Evolutionary conservation across 2,888 invertebrate genomes (phyloP).

Genomic region (Coenonympha glycerion): DNA sequence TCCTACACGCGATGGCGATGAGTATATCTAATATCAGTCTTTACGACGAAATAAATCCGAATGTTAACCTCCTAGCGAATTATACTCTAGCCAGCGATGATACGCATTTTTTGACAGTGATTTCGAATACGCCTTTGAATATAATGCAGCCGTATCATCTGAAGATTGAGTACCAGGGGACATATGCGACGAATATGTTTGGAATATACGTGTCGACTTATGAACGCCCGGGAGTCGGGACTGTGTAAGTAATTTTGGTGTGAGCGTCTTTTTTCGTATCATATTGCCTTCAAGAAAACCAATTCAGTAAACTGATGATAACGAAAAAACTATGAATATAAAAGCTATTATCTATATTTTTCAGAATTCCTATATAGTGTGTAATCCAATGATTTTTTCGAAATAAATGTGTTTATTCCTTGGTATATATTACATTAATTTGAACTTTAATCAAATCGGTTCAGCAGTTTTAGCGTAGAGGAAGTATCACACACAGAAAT

Average conservation of each 20-base stretch:
- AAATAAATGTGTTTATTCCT: too few species aligned
- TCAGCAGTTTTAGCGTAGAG: too few species aligned
- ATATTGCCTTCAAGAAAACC: too few species aligned
- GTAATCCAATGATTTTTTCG: too few species aligned
- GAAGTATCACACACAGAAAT: too few species aligned
- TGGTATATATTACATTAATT: too few species aligned
- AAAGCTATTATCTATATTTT: too few species aligned
- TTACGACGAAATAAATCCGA: conserved; percentile 28
- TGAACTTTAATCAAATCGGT: too few species aligned
- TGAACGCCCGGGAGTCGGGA: conserved; percentile 32
- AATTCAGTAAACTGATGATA: too few species aligned
- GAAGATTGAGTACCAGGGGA: conserved; percentile 74
- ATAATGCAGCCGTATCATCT: conserved; percentile 60
- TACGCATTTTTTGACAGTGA: conserved; percentile 70
- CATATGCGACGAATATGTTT: conserved; percentile 75
- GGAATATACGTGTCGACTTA: conserved; percentile 80
- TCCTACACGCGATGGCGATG: conserved; percentile 69
- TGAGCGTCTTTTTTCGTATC: too few species aligned
- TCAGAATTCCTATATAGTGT: too few species aligned
- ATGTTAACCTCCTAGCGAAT: conserved; percentile 33
- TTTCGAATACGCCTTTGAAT: conserved; percentile 44
- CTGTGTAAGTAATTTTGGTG: conserved; percentile 58
- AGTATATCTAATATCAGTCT: conserved; percentile 42
- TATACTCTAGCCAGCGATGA: conserved; percentile 41
- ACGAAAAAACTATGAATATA: too few species aligned